Evolutionary conservation across 2,888 invertebrate species (phyloP), one percentile per base, ranked within the genome.

Genomic region (Amphimallon solstitiale): DNA sequence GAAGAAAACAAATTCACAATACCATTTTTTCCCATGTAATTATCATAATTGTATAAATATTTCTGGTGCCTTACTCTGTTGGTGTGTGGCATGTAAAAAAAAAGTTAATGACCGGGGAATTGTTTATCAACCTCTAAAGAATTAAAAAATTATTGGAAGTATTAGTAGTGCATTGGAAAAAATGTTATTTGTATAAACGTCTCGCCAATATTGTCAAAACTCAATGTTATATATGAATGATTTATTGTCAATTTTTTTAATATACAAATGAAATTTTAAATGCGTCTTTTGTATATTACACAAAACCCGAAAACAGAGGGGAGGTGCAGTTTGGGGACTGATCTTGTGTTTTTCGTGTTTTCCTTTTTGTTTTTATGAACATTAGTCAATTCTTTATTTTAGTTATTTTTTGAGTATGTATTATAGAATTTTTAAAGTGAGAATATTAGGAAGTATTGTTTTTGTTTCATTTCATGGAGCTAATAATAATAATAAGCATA

Each of bases 231-330:
- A 78, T 78, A 78, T 79, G 77, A 79, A 81, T 81, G 80, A 79
- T 81, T 81, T 80, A 81, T 81, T 80, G 81, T 81, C 81, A 81
- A 81, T 82, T 82, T 82, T 81, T 82, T 82, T 80, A 81, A 81
- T 81, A 82, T 80, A 81, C 80, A 81, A 77, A 79, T 71, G 75
- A 79, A 81, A 80, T 77, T 80, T 79, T 78, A 64, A 48, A 65
- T 56, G 46, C 21, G 66, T 66, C 63, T 66, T 66, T 63, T 66
- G 63, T 66, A 66, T 63, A 59, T 66, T 66, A 63, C 29, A 29
- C 29, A 29, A 54, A 66, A 66, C 52, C 43, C 54, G 46, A 45
- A 63, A 40, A 40, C 7, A 40, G 6, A 15, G 52, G 21, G 29
- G 17, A 40, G 14, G 56, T 40, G 23, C 9, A 46, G 7, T 15